phyloP scores from a whole-genome alignment of 2,113 vertebrate genomes.

The Chaetodon auriga region DNA sequence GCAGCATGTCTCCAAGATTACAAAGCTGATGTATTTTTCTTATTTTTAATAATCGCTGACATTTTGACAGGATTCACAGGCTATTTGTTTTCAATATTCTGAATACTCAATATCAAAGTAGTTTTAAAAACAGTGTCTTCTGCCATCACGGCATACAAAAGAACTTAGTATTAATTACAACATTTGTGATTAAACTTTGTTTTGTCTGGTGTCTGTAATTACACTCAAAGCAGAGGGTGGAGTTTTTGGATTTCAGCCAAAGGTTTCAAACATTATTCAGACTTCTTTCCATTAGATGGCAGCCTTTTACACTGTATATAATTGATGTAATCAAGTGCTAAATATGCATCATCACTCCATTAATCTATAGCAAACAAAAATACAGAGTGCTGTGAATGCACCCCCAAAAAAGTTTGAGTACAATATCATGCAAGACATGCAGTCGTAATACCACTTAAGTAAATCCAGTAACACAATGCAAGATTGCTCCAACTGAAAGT shows the following conservation, averaged over 20 bases:
- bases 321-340: neutral
- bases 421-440: neutral
- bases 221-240: neutral
- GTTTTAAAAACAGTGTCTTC: neutral
- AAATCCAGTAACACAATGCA: conserved; percentile 19
- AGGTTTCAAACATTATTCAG: neutral
- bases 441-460: neutral
- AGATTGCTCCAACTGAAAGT: conserved; percentile 23
- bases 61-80: neutral
- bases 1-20: neutral
- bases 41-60: neutral
- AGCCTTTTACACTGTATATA: neutral
- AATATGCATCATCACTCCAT: no score
- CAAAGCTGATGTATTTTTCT: neutral
- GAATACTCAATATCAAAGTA: neutral
- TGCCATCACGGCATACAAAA: neutral
- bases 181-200: no score
- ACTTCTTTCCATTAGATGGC: conserved; percentile 30
- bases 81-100: neutral
- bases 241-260: neutral
- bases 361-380: neutral
- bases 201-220: neutral
- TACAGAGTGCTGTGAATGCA: neutral
- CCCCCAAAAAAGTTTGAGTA: neutral
- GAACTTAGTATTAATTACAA: neutral